Percentiles rank a stretch among this genome's conserved stretches.
phyloP scores from a whole-genome alignment of 2,888 invertebrate genomes.

The Tetragonisca angustula region DNA sequence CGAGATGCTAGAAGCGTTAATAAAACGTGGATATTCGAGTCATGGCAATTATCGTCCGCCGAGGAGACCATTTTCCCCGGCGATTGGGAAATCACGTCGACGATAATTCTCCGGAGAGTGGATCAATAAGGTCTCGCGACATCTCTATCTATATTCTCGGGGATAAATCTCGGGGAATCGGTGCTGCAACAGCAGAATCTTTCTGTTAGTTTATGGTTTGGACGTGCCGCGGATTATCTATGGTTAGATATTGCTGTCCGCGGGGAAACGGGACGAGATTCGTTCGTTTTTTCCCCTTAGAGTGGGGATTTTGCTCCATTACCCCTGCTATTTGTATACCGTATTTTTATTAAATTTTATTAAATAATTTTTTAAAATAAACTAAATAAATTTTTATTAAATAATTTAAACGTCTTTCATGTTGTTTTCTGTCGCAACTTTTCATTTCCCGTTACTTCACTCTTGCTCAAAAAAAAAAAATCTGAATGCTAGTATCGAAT shows the following conservation, averaged over 20 bases:
- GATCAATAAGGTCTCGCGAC: slow-evolving; percentile 47
- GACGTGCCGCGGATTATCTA: slow-evolving; percentile 8
- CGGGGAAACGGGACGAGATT: no score
- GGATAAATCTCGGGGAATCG: slow-evolving; percentile 14
- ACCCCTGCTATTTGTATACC: neutral
- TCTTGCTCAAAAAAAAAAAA: no score
- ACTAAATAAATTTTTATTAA: no score
- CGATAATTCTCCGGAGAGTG: slow-evolving; percentile 50
- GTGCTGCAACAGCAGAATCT: neutral
- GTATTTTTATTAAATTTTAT: neutral
- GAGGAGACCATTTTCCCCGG: slow-evolving; percentile 47
- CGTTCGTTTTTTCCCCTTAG: neutral
- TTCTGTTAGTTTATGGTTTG: neutral
- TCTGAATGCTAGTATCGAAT: no score
- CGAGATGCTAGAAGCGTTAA: neutral
- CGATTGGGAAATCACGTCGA: slow-evolving; percentile 3
- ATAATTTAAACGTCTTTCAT: no score
- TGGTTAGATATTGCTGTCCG: slow-evolving; percentile 10
- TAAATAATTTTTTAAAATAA: no score
- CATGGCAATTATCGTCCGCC: slow-evolving; percentile 40
- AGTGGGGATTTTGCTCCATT: no score
- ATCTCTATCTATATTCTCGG: slow-evolving; percentile 17
- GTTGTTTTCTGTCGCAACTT: no score
- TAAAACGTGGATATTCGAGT: neutral
- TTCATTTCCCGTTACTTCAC: no score